These are phyloP conservation scores for Conus betulinus DNA, from an alignment of 1,140 invertebrate genomes.

Conservation along the genomic window DNA sequence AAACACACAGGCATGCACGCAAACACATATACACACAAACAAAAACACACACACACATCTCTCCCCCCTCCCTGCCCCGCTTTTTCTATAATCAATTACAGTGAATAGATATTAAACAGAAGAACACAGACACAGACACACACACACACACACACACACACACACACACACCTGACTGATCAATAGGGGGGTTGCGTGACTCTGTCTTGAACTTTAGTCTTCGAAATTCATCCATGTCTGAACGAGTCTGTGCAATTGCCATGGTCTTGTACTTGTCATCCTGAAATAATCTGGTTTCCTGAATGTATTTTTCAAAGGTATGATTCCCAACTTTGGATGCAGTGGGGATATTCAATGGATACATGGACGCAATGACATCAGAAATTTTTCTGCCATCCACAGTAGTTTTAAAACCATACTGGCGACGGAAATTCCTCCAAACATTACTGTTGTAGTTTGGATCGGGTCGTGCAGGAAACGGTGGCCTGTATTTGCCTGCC, in stretches of 20 bases:
- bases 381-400: constrained; percentile 68
- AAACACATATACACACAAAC: too few relatives aligned
- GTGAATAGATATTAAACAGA: too few relatives aligned
- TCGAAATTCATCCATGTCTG: constrained; percentile 68
- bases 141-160: too few relatives aligned
- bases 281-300: constrained; percentile 66
- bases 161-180: constrained; percentile 63
- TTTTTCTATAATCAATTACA: too few relatives aligned
- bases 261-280: constrained; percentile 66
- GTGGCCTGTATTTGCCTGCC: constrained; percentile 70
- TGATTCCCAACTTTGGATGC: constrained; percentile 70
- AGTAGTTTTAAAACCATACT: constrained; percentile 67
- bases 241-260: constrained; percentile 67
- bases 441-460: constrained; percentile 73
- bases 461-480: constrained; percentile 65
- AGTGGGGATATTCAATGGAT: constrained; percentile 72
- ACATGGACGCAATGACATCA: constrained; percentile 72
- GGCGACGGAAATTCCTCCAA: constrained; percentile 72
- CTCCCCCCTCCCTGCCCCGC: too few relatives aligned
- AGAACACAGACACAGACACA: too few relatives aligned
- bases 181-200: constrained; percentile 72
- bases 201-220: constrained; percentile 66
- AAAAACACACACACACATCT: too few relatives aligned
- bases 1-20: too few relatives aligned
- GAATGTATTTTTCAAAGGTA: constrained; percentile 72